Percentiles rank a stretch among this genome's conserved stretches.
Conservation (phyloP, 2,797 vertebrate species). For the Danio jaintianensis region DNA sequence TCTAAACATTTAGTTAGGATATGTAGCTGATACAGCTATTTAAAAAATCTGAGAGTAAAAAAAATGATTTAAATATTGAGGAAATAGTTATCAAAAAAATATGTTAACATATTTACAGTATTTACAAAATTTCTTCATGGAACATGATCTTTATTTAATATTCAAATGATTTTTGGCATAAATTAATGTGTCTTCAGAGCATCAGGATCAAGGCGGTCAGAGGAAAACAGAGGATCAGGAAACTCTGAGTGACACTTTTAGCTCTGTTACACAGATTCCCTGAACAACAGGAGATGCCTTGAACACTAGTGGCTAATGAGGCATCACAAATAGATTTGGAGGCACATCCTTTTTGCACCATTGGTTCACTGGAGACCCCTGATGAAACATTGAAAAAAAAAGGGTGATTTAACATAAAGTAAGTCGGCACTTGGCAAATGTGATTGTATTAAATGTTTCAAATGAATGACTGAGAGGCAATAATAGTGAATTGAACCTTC, state of each 20-base stretch:
- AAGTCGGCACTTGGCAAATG: neutral
- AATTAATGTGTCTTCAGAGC: neutral
- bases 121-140: too few relatives aligned
- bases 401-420: neutral
- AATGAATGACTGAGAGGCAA: neutral
- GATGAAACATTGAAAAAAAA: neutral
- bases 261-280: neutral
- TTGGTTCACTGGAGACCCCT: neutral
- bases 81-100: too few relatives aligned
- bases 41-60: too few relatives aligned
- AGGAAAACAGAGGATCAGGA: constrained; percentile 5
- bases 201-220: neutral
- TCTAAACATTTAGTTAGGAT: too few relatives aligned
- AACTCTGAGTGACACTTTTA: neutral
- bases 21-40: too few relatives aligned
- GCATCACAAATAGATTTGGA: neutral
- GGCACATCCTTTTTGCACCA: neutral
- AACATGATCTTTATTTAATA: too few relatives aligned
- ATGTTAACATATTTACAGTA: too few relatives aligned
- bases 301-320: too few relatives aligned
- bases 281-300: neutral
- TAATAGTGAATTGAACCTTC: too few relatives aligned
- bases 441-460: neutral
- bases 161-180: too few relatives aligned
- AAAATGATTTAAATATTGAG: too few relatives aligned